phyloP scores from a whole-genome alignment of 2,888 invertebrate genomes.

The Himalopsyche anomala region DNA sequence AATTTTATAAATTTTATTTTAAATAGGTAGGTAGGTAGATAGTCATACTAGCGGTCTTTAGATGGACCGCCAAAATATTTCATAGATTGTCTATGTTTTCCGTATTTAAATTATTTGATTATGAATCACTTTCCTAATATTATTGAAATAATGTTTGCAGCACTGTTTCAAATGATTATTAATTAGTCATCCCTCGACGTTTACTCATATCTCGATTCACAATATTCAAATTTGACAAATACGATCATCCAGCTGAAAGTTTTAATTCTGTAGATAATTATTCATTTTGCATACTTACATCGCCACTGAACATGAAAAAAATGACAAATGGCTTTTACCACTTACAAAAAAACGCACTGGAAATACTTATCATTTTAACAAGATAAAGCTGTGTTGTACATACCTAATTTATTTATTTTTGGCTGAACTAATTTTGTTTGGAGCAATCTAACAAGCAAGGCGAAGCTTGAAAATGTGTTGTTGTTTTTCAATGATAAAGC shows the following conservation, averaged over 20 bases:
- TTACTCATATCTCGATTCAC: neutral
- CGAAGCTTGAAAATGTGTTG: conserved; percentile 53
- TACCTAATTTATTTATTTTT: conserved; percentile 50
- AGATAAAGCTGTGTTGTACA: neutral
- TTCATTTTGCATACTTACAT: neutral
- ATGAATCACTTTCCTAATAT: neutral
- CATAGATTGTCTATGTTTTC: conserved; percentile 13
- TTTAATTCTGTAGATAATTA: too few relatives aligned
- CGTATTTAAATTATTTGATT: neutral
- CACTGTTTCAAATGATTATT: neutral
- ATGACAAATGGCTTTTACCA: conserved; percentile 23
- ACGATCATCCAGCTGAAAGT: too few relatives aligned
- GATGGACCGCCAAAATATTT: neutral
- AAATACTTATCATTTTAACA: conserved; percentile 43
- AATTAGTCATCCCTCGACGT: too few relatives aligned
- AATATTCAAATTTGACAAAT: too few relatives aligned
- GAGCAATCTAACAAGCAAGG: conserved; percentile 64
- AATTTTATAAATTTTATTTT: neutral
- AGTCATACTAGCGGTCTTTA: neutral
- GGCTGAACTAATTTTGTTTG: conserved; percentile 65
- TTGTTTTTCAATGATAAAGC: neutral
- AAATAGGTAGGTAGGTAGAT: neutral
- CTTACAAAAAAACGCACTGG: conserved; percentile 35
- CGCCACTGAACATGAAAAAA: neutral
- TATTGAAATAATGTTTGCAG: neutral